Percentiles rank a stretch among this genome's conserved stretches.
phyloP scores from a whole-genome alignment of 2,113 vertebrate genomes.

The Brachyhypopomus gauderio region DNA sequence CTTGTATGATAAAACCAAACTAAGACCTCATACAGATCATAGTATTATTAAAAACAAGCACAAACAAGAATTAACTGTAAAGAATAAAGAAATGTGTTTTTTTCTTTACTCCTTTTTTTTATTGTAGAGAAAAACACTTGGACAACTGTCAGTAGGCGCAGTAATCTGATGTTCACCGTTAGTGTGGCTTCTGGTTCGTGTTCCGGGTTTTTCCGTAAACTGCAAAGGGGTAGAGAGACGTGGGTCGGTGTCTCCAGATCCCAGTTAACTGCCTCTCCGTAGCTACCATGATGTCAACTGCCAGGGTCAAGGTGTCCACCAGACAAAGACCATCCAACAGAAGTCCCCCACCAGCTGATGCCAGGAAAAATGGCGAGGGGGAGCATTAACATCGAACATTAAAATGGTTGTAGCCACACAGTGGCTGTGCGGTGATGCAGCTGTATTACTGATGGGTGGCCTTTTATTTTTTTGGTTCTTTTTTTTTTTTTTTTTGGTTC shows the following conservation, averaged over 20 bases:
- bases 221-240: slow-evolving; percentile 52
- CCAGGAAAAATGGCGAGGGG: slow-evolving; percentile 24
- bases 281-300: slow-evolving; percentile 52
- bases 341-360: slow-evolving; percentile 15
- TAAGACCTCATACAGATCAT: slow-evolving; percentile 99
- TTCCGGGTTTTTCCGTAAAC: slow-evolving; percentile 71
- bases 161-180: slow-evolving; percentile 67
- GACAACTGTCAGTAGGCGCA: slow-evolving; percentile 68
- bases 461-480: slow-evolving; percentile 7
- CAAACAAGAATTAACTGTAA: slow-evolving; percentile 92
- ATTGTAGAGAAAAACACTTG: slow-evolving; percentile 68
- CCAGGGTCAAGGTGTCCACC: slow-evolving; percentile 28
- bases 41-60: slow-evolving; percentile 97
- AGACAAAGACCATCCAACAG: slow-evolving; percentile 16
- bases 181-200: slow-evolving; percentile 66
- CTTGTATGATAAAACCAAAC: slow-evolving; percentile 99
- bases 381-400: background rate
- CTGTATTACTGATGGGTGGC: slow-evolving; percentile 80
- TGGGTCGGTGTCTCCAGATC: slow-evolving; percentile 65
- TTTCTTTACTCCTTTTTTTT: slow-evolving; percentile 66
- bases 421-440: slow-evolving; percentile 76
- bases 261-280: slow-evolving; percentile 60
- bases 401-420: slow-evolving; percentile 48
- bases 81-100: slow-evolving; percentile 63
- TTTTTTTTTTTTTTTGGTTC: slow-evolving; percentile 47